phyloP scores from a whole-genome alignment of 1,140 invertebrate genomes.

The Diorhabda sublineata region DNA sequence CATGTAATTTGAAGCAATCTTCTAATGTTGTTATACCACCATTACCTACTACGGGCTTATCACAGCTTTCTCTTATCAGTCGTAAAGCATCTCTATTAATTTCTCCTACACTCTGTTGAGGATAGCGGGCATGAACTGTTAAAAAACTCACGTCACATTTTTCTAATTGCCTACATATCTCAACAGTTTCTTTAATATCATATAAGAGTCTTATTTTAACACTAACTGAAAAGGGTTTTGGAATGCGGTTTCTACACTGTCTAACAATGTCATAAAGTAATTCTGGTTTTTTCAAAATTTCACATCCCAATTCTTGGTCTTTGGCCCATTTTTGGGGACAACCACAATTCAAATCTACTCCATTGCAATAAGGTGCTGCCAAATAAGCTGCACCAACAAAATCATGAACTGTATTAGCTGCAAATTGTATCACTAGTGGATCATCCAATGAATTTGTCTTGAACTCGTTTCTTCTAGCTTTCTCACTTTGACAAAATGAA shows the following conservation, averaged over 20 bases:
- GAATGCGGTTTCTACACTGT: constrained; percentile 68
- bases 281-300: constrained; percentile 79
- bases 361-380: constrained; percentile 81
- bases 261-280: constrained; percentile 75
- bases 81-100: constrained; percentile 72
- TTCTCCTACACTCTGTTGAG: constrained; percentile 69
- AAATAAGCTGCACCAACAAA: constrained; percentile 82
- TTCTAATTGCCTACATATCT: constrained; percentile 76
- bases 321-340: constrained; percentile 96
- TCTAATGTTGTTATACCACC: constrained; percentile 75
- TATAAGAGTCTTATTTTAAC: constrained; percentile 84
- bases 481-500: constrained; percentile 83
- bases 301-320: constrained; percentile 84
- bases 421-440: constrained; percentile 92
- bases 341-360: constrained; percentile 94
- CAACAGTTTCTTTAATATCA: constrained; percentile 56
- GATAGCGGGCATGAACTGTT: constrained; percentile 85
- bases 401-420: constrained; percentile 77
- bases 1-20: constrained; percentile 64
- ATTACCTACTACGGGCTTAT: constrained; percentile 86
- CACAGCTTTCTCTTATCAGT: constrained; percentile 66
- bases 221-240: constrained; percentile 78
- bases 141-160: constrained; percentile 82
- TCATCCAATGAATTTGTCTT: constrained; percentile 72
- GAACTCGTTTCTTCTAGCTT: constrained; percentile 88